Evolutionary conservation across 1,140 invertebrate genomes (phyloP).

Genomic region (Trinorchestia longiramus): DNA sequence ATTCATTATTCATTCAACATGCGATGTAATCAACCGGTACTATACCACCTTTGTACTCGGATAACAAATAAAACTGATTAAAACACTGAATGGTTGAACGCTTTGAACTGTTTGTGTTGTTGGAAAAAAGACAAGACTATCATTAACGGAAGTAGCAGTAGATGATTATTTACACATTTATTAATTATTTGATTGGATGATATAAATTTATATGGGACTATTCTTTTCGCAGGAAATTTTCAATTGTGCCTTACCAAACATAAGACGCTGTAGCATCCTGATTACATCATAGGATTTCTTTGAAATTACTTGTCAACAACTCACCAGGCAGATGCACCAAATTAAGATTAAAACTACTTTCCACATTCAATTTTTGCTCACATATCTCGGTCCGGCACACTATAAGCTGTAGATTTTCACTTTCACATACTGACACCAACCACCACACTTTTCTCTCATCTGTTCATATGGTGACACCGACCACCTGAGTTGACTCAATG

Average conservation of each 20-base stretch:
- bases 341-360: background rate
- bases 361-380: background rate
- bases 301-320: background rate
- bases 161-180: background rate
- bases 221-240: background rate
- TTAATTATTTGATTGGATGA: background rate
- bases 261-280: background rate
- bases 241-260: background rate
- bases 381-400: background rate
- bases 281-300: background rate
- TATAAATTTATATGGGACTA: background rate
- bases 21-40: background rate
- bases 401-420: background rate
- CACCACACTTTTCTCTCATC: no score
- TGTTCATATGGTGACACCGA: no score
- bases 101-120: no score
- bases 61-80: background rate
- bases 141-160: no score
- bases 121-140: no score
- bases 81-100: background rate
- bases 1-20: background rate
- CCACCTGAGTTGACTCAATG: background rate
- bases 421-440: background rate
- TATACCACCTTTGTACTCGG: background rate
- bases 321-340: background rate